Evolutionary conservation across 2,113 vertebrate species (phyloP).

Genomic region (Dromaius novaehollandiae): DNA sequence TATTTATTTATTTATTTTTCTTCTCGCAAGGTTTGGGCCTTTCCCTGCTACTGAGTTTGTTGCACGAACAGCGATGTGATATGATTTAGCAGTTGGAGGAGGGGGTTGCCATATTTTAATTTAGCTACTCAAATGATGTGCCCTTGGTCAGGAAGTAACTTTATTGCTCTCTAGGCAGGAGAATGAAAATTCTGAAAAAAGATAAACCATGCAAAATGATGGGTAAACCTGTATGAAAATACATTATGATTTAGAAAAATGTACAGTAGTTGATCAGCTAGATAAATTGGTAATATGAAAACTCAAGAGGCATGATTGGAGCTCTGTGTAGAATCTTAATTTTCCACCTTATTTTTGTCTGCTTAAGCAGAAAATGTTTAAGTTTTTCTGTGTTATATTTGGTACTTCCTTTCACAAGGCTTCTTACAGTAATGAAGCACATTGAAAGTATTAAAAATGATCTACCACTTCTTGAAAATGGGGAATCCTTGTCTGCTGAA

Average conservation of each 20-base stretch:
- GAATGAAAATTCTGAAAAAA: neutral
- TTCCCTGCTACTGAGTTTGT: neutral
- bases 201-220: neutral
- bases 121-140: neutral
- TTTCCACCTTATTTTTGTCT: neutral
- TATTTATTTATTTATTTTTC: neutral
- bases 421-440: neutral
- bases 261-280: neutral
- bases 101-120: neutral
- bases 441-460: neutral
- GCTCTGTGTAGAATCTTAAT: neutral
- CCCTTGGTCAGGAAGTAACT: neutral
- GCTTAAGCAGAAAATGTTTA: neutral
- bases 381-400: neutral
- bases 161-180: neutral
- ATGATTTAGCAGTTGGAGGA: neutral
- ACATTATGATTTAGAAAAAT: neutral
- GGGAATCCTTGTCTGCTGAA: neutral
- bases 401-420: neutral
- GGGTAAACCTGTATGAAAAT: neutral
- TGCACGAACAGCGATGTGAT: neutral
- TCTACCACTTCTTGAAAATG: neutral
- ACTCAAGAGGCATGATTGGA: neutral
- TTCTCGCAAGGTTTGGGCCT: neutral
- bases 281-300: neutral